Percentiles rank a stretch among this genome's conserved stretches.
phyloP scores from a whole-genome alignment of 2,888 invertebrate species.

The Drosophila dives region DNA sequence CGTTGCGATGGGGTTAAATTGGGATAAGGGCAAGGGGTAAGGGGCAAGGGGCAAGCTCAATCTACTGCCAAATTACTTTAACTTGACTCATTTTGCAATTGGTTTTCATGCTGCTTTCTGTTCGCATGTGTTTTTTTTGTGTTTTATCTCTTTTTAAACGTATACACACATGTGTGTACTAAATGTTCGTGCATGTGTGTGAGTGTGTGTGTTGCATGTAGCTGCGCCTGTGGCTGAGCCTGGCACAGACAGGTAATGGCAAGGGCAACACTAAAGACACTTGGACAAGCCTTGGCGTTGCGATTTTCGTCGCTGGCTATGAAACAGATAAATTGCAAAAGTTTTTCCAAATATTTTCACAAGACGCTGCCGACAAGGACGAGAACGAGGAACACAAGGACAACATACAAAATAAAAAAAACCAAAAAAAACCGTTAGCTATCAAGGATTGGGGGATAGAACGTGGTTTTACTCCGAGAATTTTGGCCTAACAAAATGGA shows the following conservation, averaged over 20 bases:
- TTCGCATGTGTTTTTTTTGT: constrained; percentile 8
- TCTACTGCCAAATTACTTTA: constrained; percentile 71
- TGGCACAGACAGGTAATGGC: constrained; percentile 66
- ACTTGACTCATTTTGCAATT: constrained; percentile 75
- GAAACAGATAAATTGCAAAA: constrained; percentile 79
- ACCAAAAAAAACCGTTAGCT: neutral
- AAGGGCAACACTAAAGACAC: constrained; percentile 57
- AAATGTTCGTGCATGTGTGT: neutral
- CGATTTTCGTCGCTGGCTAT: constrained; percentile 68
- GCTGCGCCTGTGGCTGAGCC: constrained; percentile 29
- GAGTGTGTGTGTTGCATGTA: constrained; percentile 2
- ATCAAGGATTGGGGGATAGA: constrained; percentile 13
- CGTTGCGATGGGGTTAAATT: neutral
- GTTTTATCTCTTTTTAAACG: constrained; percentile 4
- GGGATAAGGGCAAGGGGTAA: neutral
- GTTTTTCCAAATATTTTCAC: constrained; percentile 78
- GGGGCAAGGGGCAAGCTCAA: constrained; percentile 30
- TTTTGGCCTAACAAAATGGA: constrained; percentile 36
- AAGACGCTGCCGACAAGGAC: constrained; percentile 55
- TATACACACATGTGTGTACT: constrained; percentile 2
- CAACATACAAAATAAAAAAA: constrained; percentile 2
- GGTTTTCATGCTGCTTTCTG: constrained; percentile 33
- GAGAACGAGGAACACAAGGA: constrained; percentile 4
- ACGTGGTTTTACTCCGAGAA: constrained; percentile 32
- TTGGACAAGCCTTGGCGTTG: constrained; percentile 50